A percentile compares a stretch with the other conserved stretches of the same genome.
Evolutionary conservation across 1,140 invertebrate species (phyloP).

Genomic region (Bombus pascuorum): DNA sequence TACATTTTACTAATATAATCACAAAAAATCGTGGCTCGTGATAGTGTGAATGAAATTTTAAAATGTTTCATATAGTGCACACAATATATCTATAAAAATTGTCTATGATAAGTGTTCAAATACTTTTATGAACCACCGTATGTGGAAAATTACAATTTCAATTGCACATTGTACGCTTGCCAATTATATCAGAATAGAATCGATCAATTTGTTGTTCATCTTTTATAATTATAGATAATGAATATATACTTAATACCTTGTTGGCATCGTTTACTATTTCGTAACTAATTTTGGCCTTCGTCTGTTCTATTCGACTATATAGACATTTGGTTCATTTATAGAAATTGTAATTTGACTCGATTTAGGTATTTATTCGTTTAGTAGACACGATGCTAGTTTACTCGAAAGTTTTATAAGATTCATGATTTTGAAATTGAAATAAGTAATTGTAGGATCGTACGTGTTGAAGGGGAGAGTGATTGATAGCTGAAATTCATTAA

Average conservation of each 20-base stretch:
- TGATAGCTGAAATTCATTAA: not conserved
- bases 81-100: too few species aligned
- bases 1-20: too few species aligned
- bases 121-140: too few species aligned
- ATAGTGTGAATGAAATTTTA: too few species aligned
- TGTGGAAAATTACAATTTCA: not conserved
- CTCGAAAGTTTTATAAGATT: not conserved
- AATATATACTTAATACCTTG: not conserved
- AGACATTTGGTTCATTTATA: slow-evolving; percentile 18
- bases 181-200: not conserved
- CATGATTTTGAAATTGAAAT: not conserved
- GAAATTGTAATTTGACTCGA: slow-evolving; percentile 23
- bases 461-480: not conserved
- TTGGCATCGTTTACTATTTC: slow-evolving; percentile 8
- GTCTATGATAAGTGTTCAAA: too few species aligned
- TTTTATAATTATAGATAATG: not conserved
- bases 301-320: slow-evolving; percentile 5
- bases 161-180: not conserved
- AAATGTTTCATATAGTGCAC: too few species aligned
- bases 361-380: not conserved
- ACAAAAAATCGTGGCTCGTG: too few species aligned
- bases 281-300: slow-evolving; percentile 8
- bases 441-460: not conserved
- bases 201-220: not conserved
- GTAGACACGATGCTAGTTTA: not conserved